phyloP scores from a whole-genome alignment of 2,113 vertebrate genomes.

The Pseudopodoces humilis region DNA sequence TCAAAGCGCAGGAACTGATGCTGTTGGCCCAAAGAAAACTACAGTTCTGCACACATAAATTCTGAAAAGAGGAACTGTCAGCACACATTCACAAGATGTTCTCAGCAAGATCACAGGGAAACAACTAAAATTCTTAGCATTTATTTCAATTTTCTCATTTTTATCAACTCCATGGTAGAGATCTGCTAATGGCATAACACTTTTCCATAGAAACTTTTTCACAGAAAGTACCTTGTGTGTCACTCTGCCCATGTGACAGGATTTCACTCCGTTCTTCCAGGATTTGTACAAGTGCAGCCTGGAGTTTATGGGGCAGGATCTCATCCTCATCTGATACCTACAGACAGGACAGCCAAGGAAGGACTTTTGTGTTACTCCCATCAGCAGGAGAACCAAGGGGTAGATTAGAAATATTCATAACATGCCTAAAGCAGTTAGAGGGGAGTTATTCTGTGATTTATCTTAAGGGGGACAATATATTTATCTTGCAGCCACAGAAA shows the following conservation, averaged over 20 bases:
- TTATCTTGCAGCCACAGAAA: not conserved
- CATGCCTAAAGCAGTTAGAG: not conserved
- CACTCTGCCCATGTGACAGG: constrained; percentile 75
- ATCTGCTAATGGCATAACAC: not conserved
- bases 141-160: not conserved
- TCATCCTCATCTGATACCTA: constrained; percentile 93
- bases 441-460: not conserved
- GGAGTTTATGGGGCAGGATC: constrained; percentile 94
- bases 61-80: not conserved
- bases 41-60: not conserved
- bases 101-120: not conserved
- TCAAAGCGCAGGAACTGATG: not conserved
- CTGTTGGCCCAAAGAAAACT: not conserved
- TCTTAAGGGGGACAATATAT: not conserved
- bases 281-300: constrained; percentile 89
- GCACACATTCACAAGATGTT: not conserved
- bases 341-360: not conserved
- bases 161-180: not conserved
- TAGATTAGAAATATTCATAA: not conserved
- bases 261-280: constrained; percentile 89
- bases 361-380: not conserved
- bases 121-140: not conserved
- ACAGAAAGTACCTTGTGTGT: constrained; percentile 74
- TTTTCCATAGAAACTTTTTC: not conserved
- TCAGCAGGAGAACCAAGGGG: not conserved